Percentiles rank a stretch among this genome's conserved stretches.
Conservation (phyloP, 1,140 invertebrate species). For the Orius laevigatus region DNA sequence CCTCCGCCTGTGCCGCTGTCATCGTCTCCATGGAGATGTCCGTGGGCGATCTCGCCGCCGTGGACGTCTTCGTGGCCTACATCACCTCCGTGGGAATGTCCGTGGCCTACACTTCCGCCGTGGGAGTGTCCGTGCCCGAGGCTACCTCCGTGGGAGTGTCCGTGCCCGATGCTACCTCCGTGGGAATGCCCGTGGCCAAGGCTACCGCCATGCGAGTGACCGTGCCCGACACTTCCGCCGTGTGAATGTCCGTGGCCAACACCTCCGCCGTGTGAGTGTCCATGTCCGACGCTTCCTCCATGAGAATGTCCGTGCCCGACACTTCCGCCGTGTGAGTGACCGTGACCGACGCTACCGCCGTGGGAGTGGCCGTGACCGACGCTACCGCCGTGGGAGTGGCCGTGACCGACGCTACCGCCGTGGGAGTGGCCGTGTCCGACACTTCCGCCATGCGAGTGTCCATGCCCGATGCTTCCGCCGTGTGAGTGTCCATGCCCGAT, state of each 20-base stretch:
- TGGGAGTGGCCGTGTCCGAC: slow-evolving; percentile 13
- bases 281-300: slow-evolving; percentile 13
- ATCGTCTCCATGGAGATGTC: slow-evolving; percentile 13
- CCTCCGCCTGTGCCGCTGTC: not conserved
- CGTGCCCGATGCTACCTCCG: slow-evolving; percentile 11
- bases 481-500: slow-evolving; percentile 12
- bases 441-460: slow-evolving; percentile 10
- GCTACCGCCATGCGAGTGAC: slow-evolving; percentile 11
- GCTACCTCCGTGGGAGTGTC: slow-evolving; percentile 12
- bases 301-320: slow-evolving; percentile 14
- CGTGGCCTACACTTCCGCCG: slow-evolving; percentile 12
- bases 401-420: slow-evolving; percentile 12
- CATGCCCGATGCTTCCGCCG: slow-evolving; percentile 12
- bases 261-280: slow-evolving; percentile 13
- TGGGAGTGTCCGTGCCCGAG: slow-evolving; percentile 14
- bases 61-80: slow-evolving; percentile 13
- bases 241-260: slow-evolving; percentile 13
- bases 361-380: slow-evolving; percentile 12
- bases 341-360: slow-evolving; percentile 11
- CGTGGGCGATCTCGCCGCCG: slow-evolving; percentile 11
- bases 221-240: slow-evolving; percentile 12
- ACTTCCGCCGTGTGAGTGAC: slow-evolving; percentile 11
- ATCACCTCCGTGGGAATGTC: slow-evolving; percentile 7
- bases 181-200: slow-evolving; percentile 15
- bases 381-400: slow-evolving; percentile 10